phyloP scores from a whole-genome alignment of 2,888 invertebrate species.

The Andrena bucephala region DNA sequence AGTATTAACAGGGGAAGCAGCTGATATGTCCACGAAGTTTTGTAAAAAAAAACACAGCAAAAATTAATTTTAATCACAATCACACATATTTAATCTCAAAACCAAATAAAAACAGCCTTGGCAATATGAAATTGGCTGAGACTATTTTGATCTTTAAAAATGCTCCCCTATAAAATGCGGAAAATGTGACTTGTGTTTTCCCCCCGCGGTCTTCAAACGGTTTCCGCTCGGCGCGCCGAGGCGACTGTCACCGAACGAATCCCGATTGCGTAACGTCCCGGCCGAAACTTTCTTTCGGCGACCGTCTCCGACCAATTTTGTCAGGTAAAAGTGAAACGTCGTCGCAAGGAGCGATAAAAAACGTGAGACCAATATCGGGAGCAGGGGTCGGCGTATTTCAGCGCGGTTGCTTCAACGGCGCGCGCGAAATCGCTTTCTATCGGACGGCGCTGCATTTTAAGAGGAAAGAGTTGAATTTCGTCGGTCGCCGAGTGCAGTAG shows the following conservation, averaged over 20 bases:
- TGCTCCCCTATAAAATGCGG: no score
- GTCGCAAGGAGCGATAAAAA: constrained; percentile 10
- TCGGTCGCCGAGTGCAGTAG: constrained; percentile 25
- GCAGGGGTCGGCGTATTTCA: constrained; percentile 28
- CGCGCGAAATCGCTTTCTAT: constrained; percentile 51
- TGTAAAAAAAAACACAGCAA: no score
- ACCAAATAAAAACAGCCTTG: no score
- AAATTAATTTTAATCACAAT: no score
- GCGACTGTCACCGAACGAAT: constrained; percentile 27
- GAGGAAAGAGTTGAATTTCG: constrained; percentile 39
- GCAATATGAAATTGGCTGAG: no score
- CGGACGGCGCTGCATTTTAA: constrained; percentile 45
- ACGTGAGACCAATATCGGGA: constrained; percentile 8
- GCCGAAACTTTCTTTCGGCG: constrained; percentile 39
- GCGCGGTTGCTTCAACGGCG: not conserved
- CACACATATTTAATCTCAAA: no score
- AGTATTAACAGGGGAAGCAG: no score
- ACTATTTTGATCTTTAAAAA: no score
- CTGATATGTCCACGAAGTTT: no score
- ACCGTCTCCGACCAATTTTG: constrained; percentile 27
- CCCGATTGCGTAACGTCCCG: constrained; percentile 12
- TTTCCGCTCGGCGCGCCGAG: not conserved
- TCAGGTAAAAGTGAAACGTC: constrained; percentile 52
- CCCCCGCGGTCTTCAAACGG: not conserved
- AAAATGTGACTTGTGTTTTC: no score